These are phyloP conservation scores for Tetragnatha versicolor DNA, from an alignment of 1,140 invertebrate species.

Conservation along the genomic window DNA sequence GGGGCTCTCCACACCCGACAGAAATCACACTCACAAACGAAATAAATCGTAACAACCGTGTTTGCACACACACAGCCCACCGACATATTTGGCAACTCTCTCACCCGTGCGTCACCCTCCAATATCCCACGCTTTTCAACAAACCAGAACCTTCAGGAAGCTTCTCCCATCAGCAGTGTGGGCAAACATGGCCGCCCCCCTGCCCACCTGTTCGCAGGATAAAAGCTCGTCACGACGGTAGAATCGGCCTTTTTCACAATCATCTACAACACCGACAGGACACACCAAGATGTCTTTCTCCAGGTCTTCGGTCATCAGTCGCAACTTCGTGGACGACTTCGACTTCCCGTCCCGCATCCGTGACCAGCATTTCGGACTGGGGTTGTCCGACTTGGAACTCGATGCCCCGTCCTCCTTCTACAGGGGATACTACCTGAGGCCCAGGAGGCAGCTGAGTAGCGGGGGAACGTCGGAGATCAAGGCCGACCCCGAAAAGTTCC, in stretches of 20 bases:
- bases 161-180: neutral
- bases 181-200: conserved; percentile 11
- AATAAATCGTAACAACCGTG: no score
- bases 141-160: neutral
- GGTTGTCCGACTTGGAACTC: conserved; percentile 29
- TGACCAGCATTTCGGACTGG: conserved; percentile 45
- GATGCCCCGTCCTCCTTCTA: conserved; percentile 20
- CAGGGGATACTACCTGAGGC: conserved; percentile 34
- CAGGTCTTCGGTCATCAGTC: neutral
- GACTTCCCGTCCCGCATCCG: conserved; percentile 13
- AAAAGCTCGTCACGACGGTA: neutral
- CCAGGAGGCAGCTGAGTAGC: conserved; percentile 28
- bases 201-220: conserved; percentile 18
- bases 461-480: conserved; percentile 42
- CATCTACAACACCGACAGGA: neutral
- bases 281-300: conserved; percentile 32
- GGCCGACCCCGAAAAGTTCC: conserved; percentile 61
- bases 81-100: neutral
- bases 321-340: neutral
- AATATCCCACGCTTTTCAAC: neutral
- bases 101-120: neutral
- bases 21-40: no score
- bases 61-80: neutral
- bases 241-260: neutral
- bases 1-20: no score